Evolutionary conservation across 2,888 invertebrate species (phyloP), one percentile per base, ranked within the genome.

Genomic region (Imbricaverruca yamaguchii): DNA sequence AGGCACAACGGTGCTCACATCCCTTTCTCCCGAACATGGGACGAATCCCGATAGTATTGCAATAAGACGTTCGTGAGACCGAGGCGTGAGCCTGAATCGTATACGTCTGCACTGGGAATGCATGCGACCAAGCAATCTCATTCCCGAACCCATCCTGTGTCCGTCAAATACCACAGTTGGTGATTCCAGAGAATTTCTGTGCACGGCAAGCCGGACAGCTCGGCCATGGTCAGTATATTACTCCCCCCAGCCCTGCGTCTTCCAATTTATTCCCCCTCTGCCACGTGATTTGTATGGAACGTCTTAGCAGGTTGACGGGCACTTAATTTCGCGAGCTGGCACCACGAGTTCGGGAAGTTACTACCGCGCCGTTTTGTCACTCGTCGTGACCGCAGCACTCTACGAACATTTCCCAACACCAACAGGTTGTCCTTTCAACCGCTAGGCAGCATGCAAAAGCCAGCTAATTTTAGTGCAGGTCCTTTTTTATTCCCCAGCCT

Each of bases 251-350:
- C 74, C 74, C 74, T 57, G 23, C 78, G 23, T 78, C 78, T 78
- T 78, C 78, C 77, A 77, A 77, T 77, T 77, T 77, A 77, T 77
- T 77, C 77, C 77, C 78, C 78, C 57, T 78, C 78, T 74, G 57
- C 57, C 78, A n/a, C 57, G 78, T 78, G 78, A 78, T 78, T 78
- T 78, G 78, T 78, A 57, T 78, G 78, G 57, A 57, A 57, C 78
- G 78, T 57, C 56, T 78, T 56, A 57, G 74, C 12, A 18, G 57
- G 78, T 78, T 57, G n/a, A 57, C 57, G 12, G 78, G 57, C 9
- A n/a, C 13, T 78, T 78, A 78, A 57, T 21, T 78, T 78, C 23
- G 78, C 78, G 78, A 23, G n/a, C 56, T 18, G n/a, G 2, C 57
- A 0, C 12, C 8, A 4, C 39, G 23, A 15, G 15, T 8, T 18